These are phyloP conservation scores for Channa maculata DNA, from an alignment of 2,113 vertebrate genomes.

Conservation along the genomic window DNA sequence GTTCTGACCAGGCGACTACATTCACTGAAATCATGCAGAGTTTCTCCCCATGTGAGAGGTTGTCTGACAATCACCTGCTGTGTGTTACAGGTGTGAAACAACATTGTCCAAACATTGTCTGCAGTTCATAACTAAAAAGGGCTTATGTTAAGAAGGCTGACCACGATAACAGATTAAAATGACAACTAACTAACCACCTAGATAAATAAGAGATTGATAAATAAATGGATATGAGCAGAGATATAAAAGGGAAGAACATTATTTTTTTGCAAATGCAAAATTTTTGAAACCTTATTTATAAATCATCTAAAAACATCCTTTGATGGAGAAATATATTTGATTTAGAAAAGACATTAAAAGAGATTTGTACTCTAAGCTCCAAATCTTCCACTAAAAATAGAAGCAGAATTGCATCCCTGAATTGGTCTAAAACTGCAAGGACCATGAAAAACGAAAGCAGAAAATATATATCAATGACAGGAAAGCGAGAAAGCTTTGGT, in stretches of 20 bases:
- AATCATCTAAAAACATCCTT: neutral
- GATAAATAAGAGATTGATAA: neutral
- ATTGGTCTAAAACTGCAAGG: neutral
- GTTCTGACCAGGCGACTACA: no score
- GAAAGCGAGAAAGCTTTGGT: neutral
- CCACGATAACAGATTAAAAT: no score
- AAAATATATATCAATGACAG: neutral
- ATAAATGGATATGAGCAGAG: neutral
- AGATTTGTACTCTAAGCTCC: neutral
- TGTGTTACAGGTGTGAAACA: no score
- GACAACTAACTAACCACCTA: no score
- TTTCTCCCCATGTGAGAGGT: no score
- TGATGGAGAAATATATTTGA: neutral
- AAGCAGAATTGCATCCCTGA: neutral
- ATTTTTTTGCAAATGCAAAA: neutral
- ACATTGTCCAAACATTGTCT: no score
- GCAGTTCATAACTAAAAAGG: no score
- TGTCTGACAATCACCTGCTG: no score
- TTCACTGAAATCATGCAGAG: no score
- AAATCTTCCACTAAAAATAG: neutral
- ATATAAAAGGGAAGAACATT: neutral
- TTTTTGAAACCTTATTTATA: neutral
- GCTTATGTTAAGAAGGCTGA: no score
- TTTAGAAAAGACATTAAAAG: no score
- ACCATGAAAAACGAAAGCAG: neutral